phyloP scores from a whole-genome alignment of 2,113 vertebrate species.

The Willisornis vidua region DNA sequence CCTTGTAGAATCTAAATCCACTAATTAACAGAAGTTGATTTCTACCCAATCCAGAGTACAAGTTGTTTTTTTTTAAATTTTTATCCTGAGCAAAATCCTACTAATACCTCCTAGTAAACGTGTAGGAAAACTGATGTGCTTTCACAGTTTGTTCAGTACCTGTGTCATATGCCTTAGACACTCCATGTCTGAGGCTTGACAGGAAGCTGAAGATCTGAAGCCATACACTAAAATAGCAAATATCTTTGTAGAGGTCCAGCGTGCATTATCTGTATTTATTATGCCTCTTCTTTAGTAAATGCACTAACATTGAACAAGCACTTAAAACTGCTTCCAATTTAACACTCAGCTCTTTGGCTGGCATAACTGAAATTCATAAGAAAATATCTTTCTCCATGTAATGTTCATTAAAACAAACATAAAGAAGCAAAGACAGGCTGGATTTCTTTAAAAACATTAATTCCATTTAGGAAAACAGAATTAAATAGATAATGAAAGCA shows the following conservation, averaged over 20 bases:
- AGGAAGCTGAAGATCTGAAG: background rate
- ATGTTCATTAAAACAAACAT: slow-evolving; percentile 18
- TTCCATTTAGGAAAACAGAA: background rate
- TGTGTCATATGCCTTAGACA: background rate
- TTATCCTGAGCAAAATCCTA: background rate
- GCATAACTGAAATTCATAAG: background rate
- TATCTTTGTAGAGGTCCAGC: background rate
- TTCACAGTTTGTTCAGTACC: background rate
- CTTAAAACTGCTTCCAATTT: background rate
- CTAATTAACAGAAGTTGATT: slow-evolving; percentile 17
- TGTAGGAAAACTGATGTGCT: background rate
- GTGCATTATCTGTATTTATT: background rate
- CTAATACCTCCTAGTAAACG: background rate
- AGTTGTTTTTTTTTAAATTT: background rate
- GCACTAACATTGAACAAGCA: background rate
- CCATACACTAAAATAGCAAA: background rate
- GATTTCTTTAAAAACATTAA: background rate
- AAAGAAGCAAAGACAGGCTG: background rate
- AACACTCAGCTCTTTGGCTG: background rate
- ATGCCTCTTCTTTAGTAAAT: background rate
- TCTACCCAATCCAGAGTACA: background rate
- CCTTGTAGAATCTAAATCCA: slow-evolving; percentile 43
- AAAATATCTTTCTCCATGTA: background rate
- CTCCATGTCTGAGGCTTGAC: background rate
- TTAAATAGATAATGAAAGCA: slow-evolving; percentile 21